These are phyloP conservation scores for Cydia pomonella DNA, from an alignment of 1,140 invertebrate genomes.

Conservation along the genomic window DNA sequence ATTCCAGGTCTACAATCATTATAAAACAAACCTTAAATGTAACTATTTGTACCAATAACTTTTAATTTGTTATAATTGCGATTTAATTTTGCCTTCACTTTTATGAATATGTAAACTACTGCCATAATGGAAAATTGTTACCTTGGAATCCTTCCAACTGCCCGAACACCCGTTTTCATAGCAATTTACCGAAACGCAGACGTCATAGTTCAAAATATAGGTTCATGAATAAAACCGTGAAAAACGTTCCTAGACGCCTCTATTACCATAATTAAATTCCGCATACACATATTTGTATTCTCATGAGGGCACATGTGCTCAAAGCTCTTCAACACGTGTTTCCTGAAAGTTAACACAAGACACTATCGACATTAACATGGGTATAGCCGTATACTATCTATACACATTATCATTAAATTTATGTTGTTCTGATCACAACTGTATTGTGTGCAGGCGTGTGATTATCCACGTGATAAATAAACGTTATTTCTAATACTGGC, in stretches of 20 bases:
- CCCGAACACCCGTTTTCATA: not conserved
- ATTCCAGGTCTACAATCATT: too few species aligned
- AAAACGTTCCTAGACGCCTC: not conserved
- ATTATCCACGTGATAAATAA: too few species aligned
- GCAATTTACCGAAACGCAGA: not conserved
- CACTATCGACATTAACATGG: slow-evolving; percentile 6
- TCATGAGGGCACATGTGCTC: not conserved
- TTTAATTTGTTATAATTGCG: not conserved
- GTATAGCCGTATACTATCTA: not conserved
- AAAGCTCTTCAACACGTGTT: slow-evolving; percentile 13
- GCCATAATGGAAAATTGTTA: slow-evolving; percentile 3
- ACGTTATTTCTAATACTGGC: too few species aligned
- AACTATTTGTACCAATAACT: too few species aligned
- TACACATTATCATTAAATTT: not conserved
- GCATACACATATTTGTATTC: slow-evolving; percentile 12
- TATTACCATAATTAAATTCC: slow-evolving; percentile 31
- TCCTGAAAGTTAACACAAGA: not conserved
- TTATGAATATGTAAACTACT: not conserved
- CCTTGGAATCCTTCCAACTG: slow-evolving; percentile 3
- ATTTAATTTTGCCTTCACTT: not conserved
- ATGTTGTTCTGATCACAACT: too few species aligned
- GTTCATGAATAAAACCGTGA: slow-evolving; percentile 12
- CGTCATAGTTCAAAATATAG: not conserved
- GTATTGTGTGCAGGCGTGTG: too few species aligned
- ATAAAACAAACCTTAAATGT: not conserved